Evolutionary conservation across 2,888 invertebrate genomes (phyloP), one percentile per base, ranked within the genome.

Genomic region (Cryptus armator): DNA sequence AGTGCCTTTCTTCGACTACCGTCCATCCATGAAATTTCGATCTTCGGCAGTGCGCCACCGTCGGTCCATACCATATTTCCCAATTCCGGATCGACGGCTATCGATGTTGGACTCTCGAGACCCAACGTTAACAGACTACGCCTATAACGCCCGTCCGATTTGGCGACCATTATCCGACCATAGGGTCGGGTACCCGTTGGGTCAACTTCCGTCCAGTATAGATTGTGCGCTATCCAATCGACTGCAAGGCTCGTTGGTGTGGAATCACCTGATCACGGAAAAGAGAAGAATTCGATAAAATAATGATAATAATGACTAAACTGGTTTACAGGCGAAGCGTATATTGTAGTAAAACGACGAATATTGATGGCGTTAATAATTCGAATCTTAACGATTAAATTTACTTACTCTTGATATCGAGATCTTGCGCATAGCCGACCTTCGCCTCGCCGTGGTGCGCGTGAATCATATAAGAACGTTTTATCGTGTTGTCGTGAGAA

Each of bases 1-100:
- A 99, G 93, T 0, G 97, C 96, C 76, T 97, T 95, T 2, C 99
- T 95, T 92, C 98, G 97, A 0, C 97, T 97, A 0, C 99, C 99
- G 91, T 99, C 99, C 98, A 99, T 98, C 98, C 99, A 99, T 1
- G 98, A 96, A 3, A 97, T 96, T 93, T 99, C 99, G 85, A 99
- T 98, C 94, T 99, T 99, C 0, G 98, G 98, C 3, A 96, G 96
- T 0, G 97, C 96, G 5, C 99, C 98, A 0, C 97, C 97, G 93
- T 99, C 99, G 0, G 98, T 96, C 99, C 99, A 99, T 94, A 97
- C 98, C 96, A 99, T 96, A 87, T 96, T 95, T 0, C 99, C 99
- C 84, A 96, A 93, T 88, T 97, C 96, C 0, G 98, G 98, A 94
- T 99, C 98, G 0, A 99, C 95, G 0, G 96, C 99, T 24, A 99